Conservation (phyloP, 2,113 vertebrate genomes). For the Poicephalus meyeri region DNA sequence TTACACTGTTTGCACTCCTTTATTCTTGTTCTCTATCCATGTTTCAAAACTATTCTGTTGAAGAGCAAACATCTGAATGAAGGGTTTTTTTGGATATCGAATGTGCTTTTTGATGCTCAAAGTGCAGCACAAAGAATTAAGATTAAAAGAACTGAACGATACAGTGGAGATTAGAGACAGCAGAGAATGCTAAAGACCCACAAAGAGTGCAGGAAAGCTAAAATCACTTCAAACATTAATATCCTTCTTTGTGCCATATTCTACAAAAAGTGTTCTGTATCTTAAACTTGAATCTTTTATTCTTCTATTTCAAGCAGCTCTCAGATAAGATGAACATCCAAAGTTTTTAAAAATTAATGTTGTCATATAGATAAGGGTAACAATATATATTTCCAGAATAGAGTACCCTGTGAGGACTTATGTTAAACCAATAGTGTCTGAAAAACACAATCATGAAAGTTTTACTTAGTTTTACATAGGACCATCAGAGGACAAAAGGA, state of each 20-base stretch:
- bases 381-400: background rate
- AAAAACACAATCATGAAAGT: background rate
- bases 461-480: background rate
- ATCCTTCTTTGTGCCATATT: slow-evolving; percentile 28
- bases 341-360: slow-evolving; percentile 23
- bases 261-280: slow-evolving; percentile 4
- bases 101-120: slow-evolving; percentile 49
- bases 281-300: slow-evolving; percentile 35
- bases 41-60: slow-evolving; percentile 46
- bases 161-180: slow-evolving; percentile 61
- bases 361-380: background rate
- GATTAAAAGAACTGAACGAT: slow-evolving; percentile 65
- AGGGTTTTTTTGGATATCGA: slow-evolving; percentile 28
- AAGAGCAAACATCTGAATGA: slow-evolving; percentile 41
- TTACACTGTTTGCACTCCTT: slow-evolving; percentile 54
- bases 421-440: background rate
- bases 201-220: slow-evolving; percentile 24
- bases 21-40: slow-evolving; percentile 21
- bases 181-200: slow-evolving; percentile 29
- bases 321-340: slow-evolving; percentile 37
- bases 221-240: slow-evolving; percentile 56
- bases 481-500: background rate
- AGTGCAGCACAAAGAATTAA: slow-evolving; percentile 66
- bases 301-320: slow-evolving; percentile 40
- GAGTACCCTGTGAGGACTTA: background rate